Conservation (phyloP, 2,797 vertebrate genomes). For the Oreochromis grahami region DNA sequence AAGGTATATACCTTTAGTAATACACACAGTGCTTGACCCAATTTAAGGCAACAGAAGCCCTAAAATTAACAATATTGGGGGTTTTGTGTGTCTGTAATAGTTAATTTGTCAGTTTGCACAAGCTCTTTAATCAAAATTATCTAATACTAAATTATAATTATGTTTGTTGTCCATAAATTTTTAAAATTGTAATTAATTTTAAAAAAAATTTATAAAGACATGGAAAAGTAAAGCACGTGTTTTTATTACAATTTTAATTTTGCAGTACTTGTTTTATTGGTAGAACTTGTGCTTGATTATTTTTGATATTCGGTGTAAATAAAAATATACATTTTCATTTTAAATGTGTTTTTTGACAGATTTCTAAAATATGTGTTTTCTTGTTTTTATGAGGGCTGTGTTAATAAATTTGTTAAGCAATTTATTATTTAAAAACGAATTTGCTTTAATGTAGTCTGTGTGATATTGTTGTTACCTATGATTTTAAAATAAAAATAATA, state of each 20-base stretch:
- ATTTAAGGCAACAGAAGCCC: background rate
- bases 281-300: background rate
- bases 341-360: background rate
- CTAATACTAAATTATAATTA: background rate
- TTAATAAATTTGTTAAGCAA: background rate
- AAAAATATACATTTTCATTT: background rate
- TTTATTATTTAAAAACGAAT: background rate
- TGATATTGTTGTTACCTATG: background rate
- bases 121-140: background rate
- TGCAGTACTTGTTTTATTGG: background rate
- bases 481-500: background rate
- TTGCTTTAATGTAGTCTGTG: background rate
- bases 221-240: background rate
- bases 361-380: background rate
- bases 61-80: background rate
- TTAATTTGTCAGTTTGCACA: background rate
- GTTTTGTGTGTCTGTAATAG: background rate
- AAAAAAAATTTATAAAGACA: too few relatives aligned
- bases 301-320: background rate
- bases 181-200: accelerated
- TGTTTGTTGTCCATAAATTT: background rate
- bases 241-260: background rate
- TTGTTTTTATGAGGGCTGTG: background rate
- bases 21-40: background rate
- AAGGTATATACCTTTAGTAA: background rate